Percentiles rank a stretch among this genome's conserved stretches.
Conservation (phyloP, 2,113 vertebrate genomes). For the Garra rufa region DNA sequence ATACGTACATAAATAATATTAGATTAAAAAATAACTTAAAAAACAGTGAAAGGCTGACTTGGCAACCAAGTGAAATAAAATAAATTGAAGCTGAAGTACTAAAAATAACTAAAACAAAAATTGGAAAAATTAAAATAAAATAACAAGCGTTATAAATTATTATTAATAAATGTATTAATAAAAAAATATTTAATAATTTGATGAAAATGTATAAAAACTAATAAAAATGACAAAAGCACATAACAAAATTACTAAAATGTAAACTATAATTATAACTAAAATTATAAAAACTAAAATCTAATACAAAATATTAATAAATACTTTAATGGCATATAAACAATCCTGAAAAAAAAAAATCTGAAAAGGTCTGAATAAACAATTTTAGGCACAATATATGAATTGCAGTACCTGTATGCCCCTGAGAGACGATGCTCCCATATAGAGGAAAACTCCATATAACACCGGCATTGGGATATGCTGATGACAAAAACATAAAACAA, state of each 20-base stretch:
- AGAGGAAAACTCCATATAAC: constrained; percentile 96
- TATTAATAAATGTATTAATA: no score
- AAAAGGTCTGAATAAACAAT: background rate
- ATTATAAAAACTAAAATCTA: background rate
- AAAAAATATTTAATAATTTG: no score
- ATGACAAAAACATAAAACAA: constrained; percentile 42
- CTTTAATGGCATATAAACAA: background rate
- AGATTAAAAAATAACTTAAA: no score
- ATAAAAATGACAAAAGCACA: background rate
- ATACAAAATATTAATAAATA: background rate
- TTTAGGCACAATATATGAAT: background rate
- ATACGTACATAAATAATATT: no score
- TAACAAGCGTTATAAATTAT: no score
- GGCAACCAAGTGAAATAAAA: no score
- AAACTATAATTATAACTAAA: background rate
- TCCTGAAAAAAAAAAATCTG: background rate
- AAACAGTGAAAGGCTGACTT: no score
- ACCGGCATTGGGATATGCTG: constrained; percentile 99
- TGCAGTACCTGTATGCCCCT: constrained; percentile 93
- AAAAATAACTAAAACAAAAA: no score
- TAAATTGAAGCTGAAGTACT: no score
- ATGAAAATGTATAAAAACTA: background rate
- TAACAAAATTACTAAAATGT: background rate
- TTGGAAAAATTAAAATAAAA: no score
- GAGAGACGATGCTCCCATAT: constrained; percentile 98